phyloP scores from a whole-genome alignment of 2,113 vertebrate species.

The Coptodon rendalli region DNA sequence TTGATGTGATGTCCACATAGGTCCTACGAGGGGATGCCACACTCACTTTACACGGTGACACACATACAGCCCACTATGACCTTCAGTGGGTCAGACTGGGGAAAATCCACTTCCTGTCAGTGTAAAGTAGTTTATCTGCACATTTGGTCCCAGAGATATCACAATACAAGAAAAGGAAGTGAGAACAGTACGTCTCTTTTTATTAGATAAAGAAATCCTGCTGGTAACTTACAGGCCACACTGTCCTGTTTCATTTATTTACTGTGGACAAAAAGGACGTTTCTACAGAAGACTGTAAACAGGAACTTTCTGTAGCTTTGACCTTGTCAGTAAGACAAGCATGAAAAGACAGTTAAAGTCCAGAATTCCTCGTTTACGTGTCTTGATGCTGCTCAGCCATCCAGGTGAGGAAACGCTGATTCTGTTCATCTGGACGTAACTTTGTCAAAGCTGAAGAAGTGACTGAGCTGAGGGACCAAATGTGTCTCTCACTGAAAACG shows the following conservation, averaged over 20 bases:
- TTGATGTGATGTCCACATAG: neutral
- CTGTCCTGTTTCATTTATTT: too few species aligned
- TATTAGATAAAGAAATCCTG: too few species aligned
- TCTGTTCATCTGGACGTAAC: neutral
- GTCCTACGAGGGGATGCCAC: fast-evolving
- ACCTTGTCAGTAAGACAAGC: too few species aligned
- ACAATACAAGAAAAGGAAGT: fast-evolving
- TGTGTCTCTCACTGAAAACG: neutral
- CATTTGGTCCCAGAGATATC: neutral
- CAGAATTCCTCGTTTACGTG: neutral
- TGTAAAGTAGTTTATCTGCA: neutral
- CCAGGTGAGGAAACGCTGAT: neutral
- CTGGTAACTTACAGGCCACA: too few species aligned
- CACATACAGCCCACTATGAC: neutral
- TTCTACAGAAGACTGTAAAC: too few species aligned
- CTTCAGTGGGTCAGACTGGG: neutral
- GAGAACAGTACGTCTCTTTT: neutral
- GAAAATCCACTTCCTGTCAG: neutral
- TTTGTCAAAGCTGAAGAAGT: neutral
- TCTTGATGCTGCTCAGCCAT: neutral
- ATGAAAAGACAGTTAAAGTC: too few species aligned
- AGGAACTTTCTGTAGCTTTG: too few species aligned
- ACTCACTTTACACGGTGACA: neutral
- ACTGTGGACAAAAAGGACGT: too few species aligned
- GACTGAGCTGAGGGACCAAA: neutral